Evolutionary conservation across 2,888 invertebrate species (phyloP), one percentile per base, ranked within the genome.

Genomic region (Scaptomyza reducta): DNA sequence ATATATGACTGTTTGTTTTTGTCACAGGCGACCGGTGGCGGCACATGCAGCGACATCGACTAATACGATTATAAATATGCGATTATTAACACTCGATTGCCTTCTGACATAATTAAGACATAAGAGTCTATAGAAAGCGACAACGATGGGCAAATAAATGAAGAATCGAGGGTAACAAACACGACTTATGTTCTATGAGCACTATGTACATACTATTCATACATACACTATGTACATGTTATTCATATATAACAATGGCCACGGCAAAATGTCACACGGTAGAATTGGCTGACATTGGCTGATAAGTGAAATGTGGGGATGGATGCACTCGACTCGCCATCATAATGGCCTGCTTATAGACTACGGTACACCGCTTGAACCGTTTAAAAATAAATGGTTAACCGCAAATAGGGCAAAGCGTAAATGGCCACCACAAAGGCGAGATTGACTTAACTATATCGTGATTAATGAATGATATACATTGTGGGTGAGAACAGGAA

Each of bases 1-100:
- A 63, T 49, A 45, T 60, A 76, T 65, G 61, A 59, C 73, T 73
- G 73, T 82, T 70, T 74, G 69, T 65, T 83, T 63, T 83, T 76
- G 61, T 66, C 69, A 64, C 71, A 61, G 79, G 53, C 74, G 41
- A 61, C 42, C 47, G 74, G 56, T 54, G 68, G 68, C 59, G 64
- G 62, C 56, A 70, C 53, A 56, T 38, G 60, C 62, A 61, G 50
- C 50, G 65, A 62, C 69, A 69, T 60, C 69, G 60, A 67, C 74
- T 89, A 89, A 89, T 86, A 76, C 77, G 84, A 89, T 88, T 89
- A 89, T 89, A 89, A 89, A 89, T 89, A 88, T 89, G 63, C 81
- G 89, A 88, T 89, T 88, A 89, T 88, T 88, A 79, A 89, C 89
- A 89, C 90, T 79, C 87, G 88, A 88, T 88, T 89, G 88, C 75